Evolutionary conservation across 2,888 invertebrate genomes (phyloP).

Genomic region (Drosophila falleni): DNA sequence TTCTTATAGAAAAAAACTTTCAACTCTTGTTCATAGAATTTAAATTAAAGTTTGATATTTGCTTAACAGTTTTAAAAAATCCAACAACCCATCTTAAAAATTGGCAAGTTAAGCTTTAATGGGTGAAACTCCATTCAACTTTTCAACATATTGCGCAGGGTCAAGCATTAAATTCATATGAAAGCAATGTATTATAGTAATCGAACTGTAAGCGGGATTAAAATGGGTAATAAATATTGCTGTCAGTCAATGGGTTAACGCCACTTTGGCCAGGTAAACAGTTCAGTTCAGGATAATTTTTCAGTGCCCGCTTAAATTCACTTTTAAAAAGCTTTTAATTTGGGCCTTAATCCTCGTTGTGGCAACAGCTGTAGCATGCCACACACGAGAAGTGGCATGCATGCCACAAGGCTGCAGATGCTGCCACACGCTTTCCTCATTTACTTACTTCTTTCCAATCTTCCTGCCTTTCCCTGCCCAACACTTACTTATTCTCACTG

Average conservation of each 20-base stretch:
- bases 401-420: slow-evolving; percentile 21
- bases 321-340: slow-evolving; percentile 69
- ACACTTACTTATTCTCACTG: background rate
- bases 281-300: slow-evolving; percentile 8
- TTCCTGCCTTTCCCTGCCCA: too few relatives aligned
- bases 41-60: too few relatives aligned
- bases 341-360: slow-evolving; percentile 29
- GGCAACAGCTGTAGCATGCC: slow-evolving; percentile 40
- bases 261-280: slow-evolving; percentile 38
- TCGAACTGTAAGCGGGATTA: background rate
- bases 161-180: background rate
- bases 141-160: background rate
- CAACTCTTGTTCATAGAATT: too few relatives aligned
- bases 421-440: slow-evolving; percentile 18
- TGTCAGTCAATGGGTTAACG: slow-evolving; percentile 33
- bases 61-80: too few relatives aligned
- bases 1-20: too few relatives aligned
- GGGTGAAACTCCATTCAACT: background rate
- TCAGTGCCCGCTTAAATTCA: slow-evolving; percentile 21
- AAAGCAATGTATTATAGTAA: background rate
- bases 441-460: background rate
- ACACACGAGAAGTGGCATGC: slow-evolving; percentile 36
- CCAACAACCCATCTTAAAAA: background rate
- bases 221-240: background rate
- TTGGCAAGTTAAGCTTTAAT: background rate